Evolutionary conservation across 2,797 vertebrate genomes (phyloP), one percentile per base, ranked within the genome.

Genomic region (Tympanoctomys barrerae): DNA sequence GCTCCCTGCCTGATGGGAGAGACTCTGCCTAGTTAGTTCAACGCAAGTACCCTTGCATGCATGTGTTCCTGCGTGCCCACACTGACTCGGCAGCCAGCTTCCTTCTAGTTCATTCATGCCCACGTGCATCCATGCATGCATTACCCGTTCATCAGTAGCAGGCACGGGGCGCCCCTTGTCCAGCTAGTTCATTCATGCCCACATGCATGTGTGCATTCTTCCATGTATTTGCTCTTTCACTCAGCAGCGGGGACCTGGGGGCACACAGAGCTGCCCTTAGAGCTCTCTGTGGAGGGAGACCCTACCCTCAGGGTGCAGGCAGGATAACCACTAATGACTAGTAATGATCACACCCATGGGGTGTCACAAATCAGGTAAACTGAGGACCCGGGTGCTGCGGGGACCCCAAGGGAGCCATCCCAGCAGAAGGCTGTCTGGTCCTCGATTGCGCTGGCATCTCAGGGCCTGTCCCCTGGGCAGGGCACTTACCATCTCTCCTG

Each of bases 11-110:
- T 24, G 22, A 36, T 7, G 68, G 33, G 54, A 78, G 80, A 89
- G 84, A 24, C n/a, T 2, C 7, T 0, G 2, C 26, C 62, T 9
- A 19, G n/a, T 19, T 26, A 18, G 3, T 21, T 42, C 28, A 1
- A 1, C 39, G 28, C 33, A 3, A 52, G 70, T 24, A 12, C 13
- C 9, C 13, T 16, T 54, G 33, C 36, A 68, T 12, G 0, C 42
- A 7, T 18, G 19, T 26, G 5, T 16, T 14, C 59, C 12, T 52
- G 28, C 28, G 14, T 21, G 4, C 33, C 2, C 71, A 26, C 66
- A 28, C 46, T 54, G 24, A 10, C 42, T 52, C 9, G 5, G 28
- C 24, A 16, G 73, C 52, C 52, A 10, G n/a, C n/a, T 22, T 39
- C 19, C 68, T 39, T 22, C 36, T 26, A 5, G 1, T 33, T 66